Evolutionary conservation across 2,888 invertebrate species (phyloP).

Genomic region (Melanotus villosus): DNA sequence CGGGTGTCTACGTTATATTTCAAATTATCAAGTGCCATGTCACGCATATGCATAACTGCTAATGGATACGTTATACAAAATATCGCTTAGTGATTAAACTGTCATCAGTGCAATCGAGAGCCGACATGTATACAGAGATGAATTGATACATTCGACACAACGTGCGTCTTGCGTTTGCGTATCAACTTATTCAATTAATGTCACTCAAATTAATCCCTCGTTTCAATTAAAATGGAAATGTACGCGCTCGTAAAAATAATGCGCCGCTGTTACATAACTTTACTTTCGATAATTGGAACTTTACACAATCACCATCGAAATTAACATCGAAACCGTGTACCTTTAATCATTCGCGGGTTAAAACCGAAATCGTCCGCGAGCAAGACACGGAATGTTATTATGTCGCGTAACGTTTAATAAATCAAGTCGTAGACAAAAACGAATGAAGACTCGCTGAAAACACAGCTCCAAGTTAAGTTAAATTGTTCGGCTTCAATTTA

Average conservation of each 20-base stretch:
- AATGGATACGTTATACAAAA: constrained; percentile 56
- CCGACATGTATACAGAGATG: constrained; percentile 35
- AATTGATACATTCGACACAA: constrained; percentile 39
- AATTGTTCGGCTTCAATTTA: constrained; percentile 18
- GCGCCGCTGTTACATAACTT: constrained; percentile 8
- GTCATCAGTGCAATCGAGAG: constrained; percentile 49
- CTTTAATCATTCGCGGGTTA: not conserved
- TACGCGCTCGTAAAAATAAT: constrained; percentile 34
- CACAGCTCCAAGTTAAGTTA: constrained; percentile 3
- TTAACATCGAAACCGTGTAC: not conserved
- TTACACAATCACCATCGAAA: not conserved
- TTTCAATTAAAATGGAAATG: constrained; percentile 49
- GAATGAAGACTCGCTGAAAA: constrained; percentile 1
- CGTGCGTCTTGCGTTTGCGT: constrained; percentile 31
- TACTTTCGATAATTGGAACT: constrained; percentile 22
- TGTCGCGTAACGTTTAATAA: not conserved
- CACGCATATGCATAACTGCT: constrained; percentile 49
- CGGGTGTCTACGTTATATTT: constrained; percentile 45
- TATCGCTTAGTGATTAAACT: constrained; percentile 55
- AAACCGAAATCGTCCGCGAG: not conserved
- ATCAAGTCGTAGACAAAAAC: not conserved
- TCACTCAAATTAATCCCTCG: constrained; percentile 43
- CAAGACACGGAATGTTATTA: not conserved
- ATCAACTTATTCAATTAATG: constrained; percentile 46
- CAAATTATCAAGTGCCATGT: constrained; percentile 51